Base-by-base conservation (phyloP, 2,113 vertebrate species). In the Osmerus mordax region DNA sequence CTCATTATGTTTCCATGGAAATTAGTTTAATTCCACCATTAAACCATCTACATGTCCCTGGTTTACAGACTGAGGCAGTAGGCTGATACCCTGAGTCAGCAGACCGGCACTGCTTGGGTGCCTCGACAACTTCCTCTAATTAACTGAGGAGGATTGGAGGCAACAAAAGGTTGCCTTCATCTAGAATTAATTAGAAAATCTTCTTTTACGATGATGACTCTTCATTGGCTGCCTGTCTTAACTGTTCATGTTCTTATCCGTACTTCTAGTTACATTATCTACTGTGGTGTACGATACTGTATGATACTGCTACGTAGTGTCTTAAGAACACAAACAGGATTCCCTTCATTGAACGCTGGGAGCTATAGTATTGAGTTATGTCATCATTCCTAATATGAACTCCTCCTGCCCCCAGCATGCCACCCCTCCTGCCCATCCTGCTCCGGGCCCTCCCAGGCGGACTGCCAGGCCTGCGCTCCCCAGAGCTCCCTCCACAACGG, bases 361-460 rank as follows among this genome's bases (percentile, higher is more conserved):
- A 23, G 14, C 19, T 60, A 8, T 25, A 14, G 9, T 18, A 36
- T 36, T 5, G 1, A 36, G 32, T 36, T 2, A 36, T 36, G 32
- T 36, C 16, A 11, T 61, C 23, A 21, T 55, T 47, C 0, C 18
- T 21, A 19, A 41, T 16, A 12, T 36, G 2, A 29, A 1, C 47
- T 15, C 19, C 13, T 12, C 21, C 53, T 32, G 73, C 51, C 58
- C 55, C 41, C 63, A 96, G 95, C 87, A 21, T 96, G 95, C 68
- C 93, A 96, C 52, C 92, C 94, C 0, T 90, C 92, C 71, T 96
- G 95, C 74, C 90, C 83, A 82, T 89, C 87, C 0, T 96, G 95
- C 76, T 80, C 0, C 0, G 94, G 94, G 11, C 86, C 91, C 0
- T 90, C 88, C 0, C 91, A 91, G 0, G 60, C 77, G 1, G 90